These are phyloP conservation scores for Harpalus rufipes DNA, from an alignment of 2,888 invertebrate species.

Conservation along the genomic window DNA sequence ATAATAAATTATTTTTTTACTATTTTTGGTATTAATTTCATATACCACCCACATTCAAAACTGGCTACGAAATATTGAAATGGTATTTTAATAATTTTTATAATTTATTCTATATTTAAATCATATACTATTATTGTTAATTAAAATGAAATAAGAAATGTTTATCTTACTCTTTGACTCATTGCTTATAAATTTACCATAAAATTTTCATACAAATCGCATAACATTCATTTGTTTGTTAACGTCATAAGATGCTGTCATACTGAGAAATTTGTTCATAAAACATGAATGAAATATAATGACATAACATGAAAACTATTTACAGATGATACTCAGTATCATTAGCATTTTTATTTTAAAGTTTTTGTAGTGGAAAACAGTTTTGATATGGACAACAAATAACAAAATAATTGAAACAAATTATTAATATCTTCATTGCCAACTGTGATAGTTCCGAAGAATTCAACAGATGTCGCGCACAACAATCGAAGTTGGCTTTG, in stretches of 20 bases:
- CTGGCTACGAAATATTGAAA: not conserved
- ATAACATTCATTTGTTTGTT: conserved; percentile 35
- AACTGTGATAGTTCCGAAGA: not conserved
- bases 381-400: conserved; percentile 12
- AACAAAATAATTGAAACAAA: not conserved
- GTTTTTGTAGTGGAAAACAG: not conserved
- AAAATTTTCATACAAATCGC: conserved; percentile 59
- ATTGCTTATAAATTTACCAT: conserved; percentile 50
- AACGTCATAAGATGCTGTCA: conserved; percentile 56
- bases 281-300: conserved; percentile 59
- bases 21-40: not conserved
- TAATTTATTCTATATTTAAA: conserved; percentile 23
- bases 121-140: conserved; percentile 12
- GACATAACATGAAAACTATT: conserved; percentile 54
- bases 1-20: conserved; percentile 31
- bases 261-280: conserved; percentile 26
- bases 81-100: conserved; percentile 3
- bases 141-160: conserved; percentile 35
- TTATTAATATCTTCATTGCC: conserved; percentile 5
- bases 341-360: conserved; percentile 25
- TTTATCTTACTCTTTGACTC: conserved; percentile 40
- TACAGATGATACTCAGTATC: conserved; percentile 16
- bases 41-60: conserved; percentile 24
- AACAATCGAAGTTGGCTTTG: not conserved
- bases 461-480: not conserved